Evolutionary conservation across 2,888 invertebrate genomes (phyloP), one percentile per base, ranked within the genome.

Genomic region (Masnerella sp.): DNA sequence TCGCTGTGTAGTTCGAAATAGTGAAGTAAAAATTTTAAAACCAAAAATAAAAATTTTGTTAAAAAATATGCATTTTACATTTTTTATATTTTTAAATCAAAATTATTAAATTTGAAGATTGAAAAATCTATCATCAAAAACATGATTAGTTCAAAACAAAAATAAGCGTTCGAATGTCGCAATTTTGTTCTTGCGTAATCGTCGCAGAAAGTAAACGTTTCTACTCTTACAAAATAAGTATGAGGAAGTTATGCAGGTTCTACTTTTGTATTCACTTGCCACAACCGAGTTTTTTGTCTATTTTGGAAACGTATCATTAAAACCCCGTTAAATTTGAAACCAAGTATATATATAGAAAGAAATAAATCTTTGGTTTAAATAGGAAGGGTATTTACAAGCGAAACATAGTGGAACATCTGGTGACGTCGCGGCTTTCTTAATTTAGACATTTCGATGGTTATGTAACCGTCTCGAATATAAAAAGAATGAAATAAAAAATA

Each of bases 281-380:
- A 51, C 20, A 51, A 34, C 52, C 68, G 52, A 30, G 15, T 56
- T 34, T 49, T 43, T 40, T 14, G 18, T 38, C 43, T 59, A 62
- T 62, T 69, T 62, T 34, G 8, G 22, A 18, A n/a, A 14, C 36
- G 28, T 30, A 34, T 54, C 52, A 54, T 69, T 69, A 59, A 61
- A 69, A 30, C 47, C 5, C 59, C 47, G 47, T 69, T 62, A 49
- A 62, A 62, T 36, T 20, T 49, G 56, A 38, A 51, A 30, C 42
- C 17, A 9, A 9, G 25, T 59, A 45, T 70, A 62, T 40, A 70
- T 56, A 56, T 62, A 62, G 43, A 62, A 62, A 42, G 34, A 49
- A 62, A 56, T 62, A 70, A 49, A 70, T 70, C 49, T 42, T 22
- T 25, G 42, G 15, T 62, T 25, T 34, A 62, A 62, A 62, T 56